phyloP scores from a whole-genome alignment of 2,888 invertebrate species.

The Corbicula japonica region DNA sequence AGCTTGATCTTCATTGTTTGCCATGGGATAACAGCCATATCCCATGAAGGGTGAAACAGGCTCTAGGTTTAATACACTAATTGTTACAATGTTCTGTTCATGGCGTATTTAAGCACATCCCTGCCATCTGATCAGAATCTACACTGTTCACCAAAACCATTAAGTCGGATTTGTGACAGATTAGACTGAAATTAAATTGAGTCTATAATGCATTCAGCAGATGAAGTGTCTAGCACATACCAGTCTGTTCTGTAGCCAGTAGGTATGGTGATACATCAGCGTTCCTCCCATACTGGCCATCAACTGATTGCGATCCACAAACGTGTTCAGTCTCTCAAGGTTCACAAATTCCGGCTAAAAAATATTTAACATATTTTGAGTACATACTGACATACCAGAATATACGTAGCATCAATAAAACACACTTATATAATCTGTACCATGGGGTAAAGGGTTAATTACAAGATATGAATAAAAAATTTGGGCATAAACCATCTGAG shows the following conservation, averaged over 20 bases:
- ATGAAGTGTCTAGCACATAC: too few species aligned
- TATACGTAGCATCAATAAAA: not conserved
- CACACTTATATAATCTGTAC: not conserved
- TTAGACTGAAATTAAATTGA: too few species aligned
- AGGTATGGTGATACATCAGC: slow-evolving; percentile 91
- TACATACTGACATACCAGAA: not conserved
- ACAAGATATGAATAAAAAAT: not conserved
- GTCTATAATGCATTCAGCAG: too few species aligned
- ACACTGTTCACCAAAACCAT: too few species aligned
- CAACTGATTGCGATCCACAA: slow-evolving; percentile 91
- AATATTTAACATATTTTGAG: slow-evolving; percentile 29
- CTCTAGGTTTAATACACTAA: too few species aligned
- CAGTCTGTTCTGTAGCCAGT: slow-evolving; percentile 92
- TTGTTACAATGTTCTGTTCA: too few species aligned
- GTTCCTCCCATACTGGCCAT: slow-evolving; percentile 92
- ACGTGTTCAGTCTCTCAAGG: slow-evolving; percentile 90
- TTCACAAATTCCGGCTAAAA: slow-evolving; percentile 91
- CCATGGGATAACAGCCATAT: too few species aligned
- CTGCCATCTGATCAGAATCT: too few species aligned
- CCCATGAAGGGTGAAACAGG: too few species aligned
- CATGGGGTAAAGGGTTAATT: not conserved
- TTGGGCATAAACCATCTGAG: not conserved
- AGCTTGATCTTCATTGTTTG: too few species aligned
- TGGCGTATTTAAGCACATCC: too few species aligned
- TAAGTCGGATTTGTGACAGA: too few species aligned